Evolutionary conservation across 2,113 vertebrate species (phyloP).

Genomic region (Colossoma macropomum): DNA sequence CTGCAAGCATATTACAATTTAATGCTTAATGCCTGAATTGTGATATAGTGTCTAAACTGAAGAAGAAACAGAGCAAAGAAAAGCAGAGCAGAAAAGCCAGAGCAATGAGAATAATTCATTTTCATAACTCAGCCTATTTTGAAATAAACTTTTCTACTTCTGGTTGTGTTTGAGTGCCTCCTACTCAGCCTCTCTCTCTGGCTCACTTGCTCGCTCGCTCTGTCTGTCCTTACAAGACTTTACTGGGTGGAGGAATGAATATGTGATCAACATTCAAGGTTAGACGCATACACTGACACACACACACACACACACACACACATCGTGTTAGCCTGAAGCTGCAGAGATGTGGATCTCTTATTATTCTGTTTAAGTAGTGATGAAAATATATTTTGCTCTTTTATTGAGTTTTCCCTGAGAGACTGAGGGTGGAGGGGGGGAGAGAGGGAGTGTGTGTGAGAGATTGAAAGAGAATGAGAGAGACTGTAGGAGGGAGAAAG

Average conservation of each 20-base stretch:
- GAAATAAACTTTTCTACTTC: background rate
- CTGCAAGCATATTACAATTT: too few species aligned
- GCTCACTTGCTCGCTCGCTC: background rate
- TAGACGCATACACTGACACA: background rate
- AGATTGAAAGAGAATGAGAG: background rate
- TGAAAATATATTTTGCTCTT: too few species aligned
- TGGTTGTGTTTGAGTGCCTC: background rate
- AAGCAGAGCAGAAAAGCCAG: background rate
- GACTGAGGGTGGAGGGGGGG: too few species aligned
- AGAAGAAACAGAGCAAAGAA: background rate
- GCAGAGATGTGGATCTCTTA: background rate
- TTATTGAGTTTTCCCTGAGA: too few species aligned
- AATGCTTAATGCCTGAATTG: background rate
- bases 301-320: slow-evolving; percentile 24
- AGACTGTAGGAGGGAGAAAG: background rate
- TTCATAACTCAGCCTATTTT: background rate
- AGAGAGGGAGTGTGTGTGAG: background rate
- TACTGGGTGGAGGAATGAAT: background rate
- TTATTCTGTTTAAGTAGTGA: too few species aligned
- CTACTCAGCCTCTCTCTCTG: background rate
- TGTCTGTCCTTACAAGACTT: background rate
- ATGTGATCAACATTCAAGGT: background rate
- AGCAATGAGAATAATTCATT: slow-evolving; percentile 1
- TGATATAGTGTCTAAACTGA: background rate
- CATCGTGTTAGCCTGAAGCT: background rate